Base-by-base conservation (phyloP, 1,140 invertebrate genomes). In the Archivesica marissinica region DNA sequence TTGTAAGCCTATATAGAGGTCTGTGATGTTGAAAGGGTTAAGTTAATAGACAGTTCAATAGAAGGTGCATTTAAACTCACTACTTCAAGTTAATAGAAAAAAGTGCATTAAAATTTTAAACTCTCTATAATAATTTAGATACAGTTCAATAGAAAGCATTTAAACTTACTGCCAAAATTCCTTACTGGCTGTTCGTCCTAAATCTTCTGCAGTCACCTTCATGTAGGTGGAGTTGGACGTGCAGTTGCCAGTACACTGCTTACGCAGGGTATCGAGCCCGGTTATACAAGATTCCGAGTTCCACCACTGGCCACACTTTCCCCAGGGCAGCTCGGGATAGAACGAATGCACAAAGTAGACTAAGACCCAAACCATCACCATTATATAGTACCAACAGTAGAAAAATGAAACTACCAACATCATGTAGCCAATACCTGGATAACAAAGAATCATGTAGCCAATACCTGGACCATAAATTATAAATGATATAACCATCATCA, bases 301-400 rank as follows among this genome's bases (percentile, higher is more conserved):
- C 98, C 98, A 99, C 17, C 95, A 91, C 92, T 99, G 98, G 91
- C 97, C 95, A 92, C 98, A 99, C 75, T 95, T 96, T 44, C 97
- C 97, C 98, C 98, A 99, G 0, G 98, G 98, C n/a, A 99, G 95
- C 93, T 94, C 96, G 86, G 78, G n/a, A 11, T 33, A 56, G 82
- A 92, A 92, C 7, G 94, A 94, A 28, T 89, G 89, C 75, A 96
- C 84, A 97, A 96, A 94, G 86, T 99, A 99, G 93, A 98, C 99
- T 2, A 99, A 96, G 0, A 98, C 97, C 97, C 98, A 99, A 15
- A 98, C 97, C 77, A 99, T 97, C 90, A 99, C 87, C 39, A 86
- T 88, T 7, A 89, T 89, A 25, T 89, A 89, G 39, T 89, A 89
- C 88, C 88, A 89, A 20, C 85, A 87, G 82, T 87, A 88, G 3